phyloP scores from a whole-genome alignment of 2,797 vertebrate genomes.

The Saxicola maurus region DNA sequence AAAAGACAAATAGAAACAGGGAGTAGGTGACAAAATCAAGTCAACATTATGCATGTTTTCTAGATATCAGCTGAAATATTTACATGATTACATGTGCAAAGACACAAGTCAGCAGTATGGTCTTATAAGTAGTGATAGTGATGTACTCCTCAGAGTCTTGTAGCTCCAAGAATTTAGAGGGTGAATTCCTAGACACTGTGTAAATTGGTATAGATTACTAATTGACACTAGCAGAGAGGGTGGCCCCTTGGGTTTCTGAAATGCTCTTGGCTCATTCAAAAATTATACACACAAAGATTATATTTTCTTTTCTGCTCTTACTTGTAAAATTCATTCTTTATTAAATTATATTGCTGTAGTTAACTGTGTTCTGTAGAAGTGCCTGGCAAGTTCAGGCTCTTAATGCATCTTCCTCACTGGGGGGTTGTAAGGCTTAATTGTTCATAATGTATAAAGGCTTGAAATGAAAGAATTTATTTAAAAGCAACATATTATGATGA shows the following conservation, averaged over 20 bases:
- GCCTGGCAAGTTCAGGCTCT: not conserved
- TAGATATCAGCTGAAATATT: not conserved
- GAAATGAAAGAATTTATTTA: slow-evolving; percentile 44
- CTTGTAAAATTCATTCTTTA: not conserved
- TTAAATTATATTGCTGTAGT: slow-evolving; percentile 34
- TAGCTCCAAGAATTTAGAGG: not conserved
- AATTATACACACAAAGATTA: slow-evolving; percentile 1
- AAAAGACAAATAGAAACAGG: not conserved
- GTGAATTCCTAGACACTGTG: not conserved
- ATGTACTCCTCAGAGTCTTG: not conserved
- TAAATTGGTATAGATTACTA: slow-evolving; percentile 26
- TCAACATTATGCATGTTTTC: rapidly evolving
- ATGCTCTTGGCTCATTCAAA: slow-evolving; percentile 10
- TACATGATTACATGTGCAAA: not conserved
- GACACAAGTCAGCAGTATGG: not conserved
- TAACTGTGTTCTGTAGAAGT: not conserved
- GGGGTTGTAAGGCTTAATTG: slow-evolving; percentile 46
- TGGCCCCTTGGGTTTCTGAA: slow-evolving; percentile 25
- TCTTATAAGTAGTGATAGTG: not conserved
- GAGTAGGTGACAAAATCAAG: not conserved
- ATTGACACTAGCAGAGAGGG: not conserved
- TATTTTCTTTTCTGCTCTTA: slow-evolving; percentile 29
- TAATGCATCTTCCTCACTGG: not conserved
- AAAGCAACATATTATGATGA: not conserved
- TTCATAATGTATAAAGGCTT: slow-evolving; percentile 20